Evolutionary conservation across 2,888 invertebrate genomes (phyloP).

Genomic region (Artemia sinica): DNA sequence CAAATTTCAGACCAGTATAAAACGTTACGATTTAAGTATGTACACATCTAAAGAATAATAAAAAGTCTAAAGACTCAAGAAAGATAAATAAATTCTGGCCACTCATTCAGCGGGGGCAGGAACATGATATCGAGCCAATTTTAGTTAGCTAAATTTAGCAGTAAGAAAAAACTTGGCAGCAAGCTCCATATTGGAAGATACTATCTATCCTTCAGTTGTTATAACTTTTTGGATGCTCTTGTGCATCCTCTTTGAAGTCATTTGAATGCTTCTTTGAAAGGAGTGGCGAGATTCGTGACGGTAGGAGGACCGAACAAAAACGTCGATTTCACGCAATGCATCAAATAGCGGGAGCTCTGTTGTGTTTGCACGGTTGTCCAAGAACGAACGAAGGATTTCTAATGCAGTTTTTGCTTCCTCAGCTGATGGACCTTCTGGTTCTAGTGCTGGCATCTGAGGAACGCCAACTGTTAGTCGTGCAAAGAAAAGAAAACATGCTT

Average conservation of each 20-base stretch:
- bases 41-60: too few relatives aligned
- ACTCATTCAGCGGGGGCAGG: not conserved
- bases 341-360: not conserved
- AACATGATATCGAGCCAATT: conserved; percentile 8
- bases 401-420: not conserved
- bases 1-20: too few relatives aligned
- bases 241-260: conserved; percentile 11
- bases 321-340: conserved; percentile 1
- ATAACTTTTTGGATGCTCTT: conserved; percentile 5
- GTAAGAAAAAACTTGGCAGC: not conserved
- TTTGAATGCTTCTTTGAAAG: not conserved
- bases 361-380: not conserved
- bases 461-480: conserved; percentile 9
- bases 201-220: not conserved
- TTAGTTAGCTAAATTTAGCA: not conserved
- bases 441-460: not conserved
- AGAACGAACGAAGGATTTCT: not conserved
- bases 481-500: conserved; percentile 11
- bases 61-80: too few relatives aligned
- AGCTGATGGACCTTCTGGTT: conserved; percentile 2
- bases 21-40: too few relatives aligned
- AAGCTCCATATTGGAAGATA: not conserved
- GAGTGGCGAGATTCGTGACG: conserved; percentile 6
- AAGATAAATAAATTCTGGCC: not conserved
- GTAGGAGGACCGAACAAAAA: conserved; percentile 6